Conservation (phyloP, 2,113 vertebrate species). For the Plestiodon gilberti region DNA sequence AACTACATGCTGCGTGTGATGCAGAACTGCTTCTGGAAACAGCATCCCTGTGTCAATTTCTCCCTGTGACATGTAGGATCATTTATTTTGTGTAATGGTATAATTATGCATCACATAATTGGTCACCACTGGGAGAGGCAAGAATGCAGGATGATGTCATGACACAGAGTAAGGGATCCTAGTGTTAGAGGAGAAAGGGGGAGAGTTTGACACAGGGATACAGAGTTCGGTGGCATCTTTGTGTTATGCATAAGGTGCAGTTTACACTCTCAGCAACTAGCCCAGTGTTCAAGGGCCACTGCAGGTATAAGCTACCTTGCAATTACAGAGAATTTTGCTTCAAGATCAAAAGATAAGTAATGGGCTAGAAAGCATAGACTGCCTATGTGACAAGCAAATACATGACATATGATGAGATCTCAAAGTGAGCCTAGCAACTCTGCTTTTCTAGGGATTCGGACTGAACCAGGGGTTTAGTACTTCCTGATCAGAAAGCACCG, state of each 20-base stretch:
- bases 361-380: neutral
- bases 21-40: neutral
- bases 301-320: neutral
- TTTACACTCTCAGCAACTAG: neutral
- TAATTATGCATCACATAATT: neutral
- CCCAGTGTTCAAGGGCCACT: neutral
- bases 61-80: too few relatives aligned
- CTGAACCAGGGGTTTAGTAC: neutral
- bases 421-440: neutral
- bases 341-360: neutral
- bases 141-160: neutral
- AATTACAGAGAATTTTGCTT: neutral
- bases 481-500: neutral
- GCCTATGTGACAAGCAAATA: neutral
- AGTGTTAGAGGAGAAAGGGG: neutral
- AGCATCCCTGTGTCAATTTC: neutral
- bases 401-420: neutral
- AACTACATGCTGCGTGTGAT: too few relatives aligned
- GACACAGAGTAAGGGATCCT: neutral
- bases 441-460: neutral
- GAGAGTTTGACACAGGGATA: neutral
- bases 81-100: neutral
- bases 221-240: neutral
- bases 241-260: neutral
- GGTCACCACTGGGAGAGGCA: neutral